Conservation (phyloP, 1,140 invertebrate genomes). For the Trichogramma pretiosum region DNA sequence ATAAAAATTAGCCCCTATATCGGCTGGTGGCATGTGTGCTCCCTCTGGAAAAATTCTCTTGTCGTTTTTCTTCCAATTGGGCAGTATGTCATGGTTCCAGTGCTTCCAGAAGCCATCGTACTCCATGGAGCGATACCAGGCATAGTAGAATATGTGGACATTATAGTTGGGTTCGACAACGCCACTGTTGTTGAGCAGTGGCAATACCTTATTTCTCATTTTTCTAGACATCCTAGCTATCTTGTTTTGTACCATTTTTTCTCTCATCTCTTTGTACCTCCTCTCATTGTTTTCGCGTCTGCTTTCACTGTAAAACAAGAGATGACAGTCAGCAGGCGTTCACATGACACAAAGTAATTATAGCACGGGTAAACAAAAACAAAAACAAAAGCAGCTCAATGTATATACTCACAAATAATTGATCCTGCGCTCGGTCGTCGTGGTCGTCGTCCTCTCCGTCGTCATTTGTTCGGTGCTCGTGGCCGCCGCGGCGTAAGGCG, state of each 20-base stretch:
- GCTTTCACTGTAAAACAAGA: neutral
- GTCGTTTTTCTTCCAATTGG: constrained; percentile 44
- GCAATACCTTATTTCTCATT: constrained; percentile 31
- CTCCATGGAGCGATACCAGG: constrained; percentile 43
- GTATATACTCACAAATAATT: too few relatives aligned
- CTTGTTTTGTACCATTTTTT: constrained; percentile 28
- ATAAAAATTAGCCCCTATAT: constrained; percentile 46
- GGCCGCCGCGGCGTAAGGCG: neutral
- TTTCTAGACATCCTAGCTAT: constrained; percentile 26
- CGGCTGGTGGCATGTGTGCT: constrained; percentile 38
- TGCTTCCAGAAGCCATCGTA: constrained; percentile 42
- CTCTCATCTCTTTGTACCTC: constrained; percentile 26
- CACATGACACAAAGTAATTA: too few relatives aligned
- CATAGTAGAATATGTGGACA: constrained; percentile 47
- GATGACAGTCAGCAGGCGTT: too few relatives aligned
- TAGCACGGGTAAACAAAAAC: too few relatives aligned
- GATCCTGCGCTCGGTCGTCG: neutral
- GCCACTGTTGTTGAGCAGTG: constrained; percentile 24
- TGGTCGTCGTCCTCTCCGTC: neutral
- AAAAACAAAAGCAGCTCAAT: too few relatives aligned
- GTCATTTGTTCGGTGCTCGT: neutral
- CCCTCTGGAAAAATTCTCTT: constrained; percentile 40
- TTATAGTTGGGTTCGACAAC: constrained; percentile 38
- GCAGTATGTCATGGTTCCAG: constrained; percentile 45
- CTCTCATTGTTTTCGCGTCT: constrained; percentile 21